Base-by-base conservation (phyloP, 2,888 invertebrate species). In the Dione vanillae region DNA sequence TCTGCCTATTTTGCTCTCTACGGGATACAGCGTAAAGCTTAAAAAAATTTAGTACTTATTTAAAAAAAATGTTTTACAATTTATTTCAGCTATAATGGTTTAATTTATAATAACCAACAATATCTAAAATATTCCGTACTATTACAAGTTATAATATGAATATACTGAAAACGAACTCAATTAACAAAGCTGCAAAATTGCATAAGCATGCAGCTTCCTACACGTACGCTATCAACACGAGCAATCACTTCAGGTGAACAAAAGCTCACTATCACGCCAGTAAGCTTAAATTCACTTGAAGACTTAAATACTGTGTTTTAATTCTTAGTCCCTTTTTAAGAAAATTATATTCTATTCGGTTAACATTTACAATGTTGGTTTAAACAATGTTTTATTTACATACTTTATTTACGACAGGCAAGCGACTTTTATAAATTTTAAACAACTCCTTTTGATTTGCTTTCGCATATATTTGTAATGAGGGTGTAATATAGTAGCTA, bases 191-290 rank as follows among this genome's bases (percentile, higher is more conserved):
- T 45, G 27, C 45, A 61, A 27, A 27, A 27, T 61, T 20, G 27
- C 2, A 45, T 16, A 14, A n/a, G 20, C n/a, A 27, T 16, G 37
- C 37, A n/a, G 61, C 43, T 59, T 43, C 20, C 61, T 45, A 14
- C 27, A 45, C 66, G 66, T 67, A 58, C 66, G 40, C 66, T 67
- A 67, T 67, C 66, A 40, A 37, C 47, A 11, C 1, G 47, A 67
- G 47, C 58, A 67, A 67, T 67, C 66, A 47, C 37, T 67, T 43
- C n/a, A n/a, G n/a, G n/a, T n/a, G n/a, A n/a, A n/a, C n/a, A n/a
- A n/a, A n/a, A n/a, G n/a, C n/a, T n/a, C 27, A 27, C 27, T 27
- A 27, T 37, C 37, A 56, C 19, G 37, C 47, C 6, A 27, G 52
- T 20, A 52, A 45, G 43, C n/a, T 43, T 61, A 45, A 61, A 61